A percentile compares a stretch with the other conserved stretches of the same genome.
Evolutionary conservation across 2,888 invertebrate genomes (phyloP).

Genomic region (Pristionchus fissidentatus): DNA sequence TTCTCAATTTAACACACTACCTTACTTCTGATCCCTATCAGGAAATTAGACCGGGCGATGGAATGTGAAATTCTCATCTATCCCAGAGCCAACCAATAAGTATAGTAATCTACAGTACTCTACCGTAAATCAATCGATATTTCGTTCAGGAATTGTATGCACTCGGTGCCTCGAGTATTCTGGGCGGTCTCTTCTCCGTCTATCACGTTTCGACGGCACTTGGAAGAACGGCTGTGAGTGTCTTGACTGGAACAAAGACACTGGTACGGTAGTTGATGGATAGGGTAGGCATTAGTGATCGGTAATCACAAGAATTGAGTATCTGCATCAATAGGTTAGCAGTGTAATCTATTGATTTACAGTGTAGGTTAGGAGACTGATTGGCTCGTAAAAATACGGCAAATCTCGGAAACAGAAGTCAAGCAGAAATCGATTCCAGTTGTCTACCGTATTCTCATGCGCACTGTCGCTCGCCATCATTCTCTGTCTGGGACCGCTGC

Average conservation of each 20-base stretch:
- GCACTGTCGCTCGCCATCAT: slow-evolving; percentile 84
- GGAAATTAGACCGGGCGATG: no score
- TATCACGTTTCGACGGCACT: slow-evolving; percentile 78
- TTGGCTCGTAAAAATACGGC: not conserved
- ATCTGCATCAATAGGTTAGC: no score
- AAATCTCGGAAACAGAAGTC: not conserved
- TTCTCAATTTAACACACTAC: no score
- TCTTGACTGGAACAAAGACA: slow-evolving; percentile 88
- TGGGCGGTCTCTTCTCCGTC: slow-evolving; percentile 80
- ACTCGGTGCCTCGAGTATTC: slow-evolving; percentile 80
- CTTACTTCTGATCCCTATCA: no score
- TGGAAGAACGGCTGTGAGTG: slow-evolving; percentile 82
- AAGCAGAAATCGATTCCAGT: slow-evolving; percentile 76
- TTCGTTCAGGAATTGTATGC: slow-evolving; percentile 65
- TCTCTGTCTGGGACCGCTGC: slow-evolving; percentile 89
- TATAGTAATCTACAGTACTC: not conserved
- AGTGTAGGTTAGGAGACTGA: not conserved
- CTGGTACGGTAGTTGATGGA: slow-evolving; percentile 78
- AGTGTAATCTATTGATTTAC: no score
- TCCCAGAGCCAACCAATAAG: no score
- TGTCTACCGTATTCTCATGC: slow-evolving; percentile 86
- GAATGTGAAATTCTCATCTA: no score
- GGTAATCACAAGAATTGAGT: no score
- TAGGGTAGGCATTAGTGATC: no score
- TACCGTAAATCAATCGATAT: not conserved